Conservation (phyloP, 30 jellyfish, hydroid and myxozoan genomes). For the Turritopsis dohrnii region DNA sequence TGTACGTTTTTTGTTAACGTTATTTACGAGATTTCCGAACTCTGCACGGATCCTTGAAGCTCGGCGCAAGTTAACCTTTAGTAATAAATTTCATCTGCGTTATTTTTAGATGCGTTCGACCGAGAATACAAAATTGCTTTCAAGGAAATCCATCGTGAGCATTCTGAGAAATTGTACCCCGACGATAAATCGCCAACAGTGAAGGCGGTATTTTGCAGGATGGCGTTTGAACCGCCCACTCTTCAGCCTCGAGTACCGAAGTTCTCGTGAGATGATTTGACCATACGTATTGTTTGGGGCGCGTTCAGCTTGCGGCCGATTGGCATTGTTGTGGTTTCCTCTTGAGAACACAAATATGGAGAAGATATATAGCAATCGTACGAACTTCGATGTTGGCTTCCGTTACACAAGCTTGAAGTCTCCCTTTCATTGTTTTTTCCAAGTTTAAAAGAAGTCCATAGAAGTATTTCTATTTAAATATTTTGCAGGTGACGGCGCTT, state of each 20-base stretch:
- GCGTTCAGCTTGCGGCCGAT: background rate
- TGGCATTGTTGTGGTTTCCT: background rate
- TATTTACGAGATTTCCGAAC: too few relatives aligned
- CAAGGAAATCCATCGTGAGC: constrained; percentile 46
- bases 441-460: background rate
- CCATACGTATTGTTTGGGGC: background rate
- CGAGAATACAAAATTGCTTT: constrained; percentile 90
- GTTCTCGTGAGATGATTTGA: background rate
- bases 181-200: constrained; percentile 97
- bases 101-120: constrained; percentile 85
- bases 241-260: constrained; percentile 66
- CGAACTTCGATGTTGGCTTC: too few relatives aligned
- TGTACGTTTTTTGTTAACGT: too few relatives aligned
- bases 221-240: constrained; percentile 93
- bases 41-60: background rate
- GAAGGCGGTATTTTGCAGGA: constrained; percentile 92
- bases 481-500: background rate
- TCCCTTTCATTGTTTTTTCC: too few relatives aligned
- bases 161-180: constrained; percentile 67
- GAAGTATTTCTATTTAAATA: background rate
- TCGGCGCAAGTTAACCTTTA: background rate
- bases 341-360: background rate
- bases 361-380: background rate
- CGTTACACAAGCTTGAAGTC: too few relatives aligned
- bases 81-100: background rate